Evolutionary conservation across 2,888 invertebrate genomes (phyloP), one percentile per base, ranked within the genome.

Genomic region (Sinopyrophorus schimmeli): DNA sequence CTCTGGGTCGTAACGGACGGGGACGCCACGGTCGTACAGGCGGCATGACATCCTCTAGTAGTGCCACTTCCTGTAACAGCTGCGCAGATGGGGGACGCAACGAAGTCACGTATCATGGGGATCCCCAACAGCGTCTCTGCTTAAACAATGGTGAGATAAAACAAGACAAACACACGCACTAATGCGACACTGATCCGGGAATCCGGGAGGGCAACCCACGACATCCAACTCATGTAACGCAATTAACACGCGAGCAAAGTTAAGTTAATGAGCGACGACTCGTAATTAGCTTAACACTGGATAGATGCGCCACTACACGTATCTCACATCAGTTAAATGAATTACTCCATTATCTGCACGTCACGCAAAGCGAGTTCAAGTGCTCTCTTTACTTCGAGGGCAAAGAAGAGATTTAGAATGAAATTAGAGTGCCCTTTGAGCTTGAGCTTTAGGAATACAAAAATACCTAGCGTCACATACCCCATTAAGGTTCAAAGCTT

Each of bases 1-100:
- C 71, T 21, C 54, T 75, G 40, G 64, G 70, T 21, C 68, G 76
- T 40, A 71, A 71, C 43, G 71, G 73, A 20, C 66, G 75, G 42
- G 63, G 62, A 32, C 61, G 74, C 56, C 69, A 75, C 60, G 71
- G 78, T 4, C 59, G 70, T 39, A 62, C 72, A 16, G 74, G 77
- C 47, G 79, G 78, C 26, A 79, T 80, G 78, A 80, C 79, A 28
- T 79, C 78, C 43, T 79, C 79, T 38, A 78, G 79, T 63, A 79
- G 79, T 63, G 74, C 77, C 12, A 78, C 77, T 31, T 77, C 76
- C 35, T 74, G 72, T 57, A 74, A 74, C 57, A 74, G 74, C 59
- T 72, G 73, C 54, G 65, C 65, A 24, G 73, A 72, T 42, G 61
- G 62, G 26, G 58, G 51, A 26, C 59, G 63, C 16, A 61, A 57